Evolutionary conservation across 2,888 invertebrate species (phyloP).

Genomic region (Mythimna pallens): DNA sequence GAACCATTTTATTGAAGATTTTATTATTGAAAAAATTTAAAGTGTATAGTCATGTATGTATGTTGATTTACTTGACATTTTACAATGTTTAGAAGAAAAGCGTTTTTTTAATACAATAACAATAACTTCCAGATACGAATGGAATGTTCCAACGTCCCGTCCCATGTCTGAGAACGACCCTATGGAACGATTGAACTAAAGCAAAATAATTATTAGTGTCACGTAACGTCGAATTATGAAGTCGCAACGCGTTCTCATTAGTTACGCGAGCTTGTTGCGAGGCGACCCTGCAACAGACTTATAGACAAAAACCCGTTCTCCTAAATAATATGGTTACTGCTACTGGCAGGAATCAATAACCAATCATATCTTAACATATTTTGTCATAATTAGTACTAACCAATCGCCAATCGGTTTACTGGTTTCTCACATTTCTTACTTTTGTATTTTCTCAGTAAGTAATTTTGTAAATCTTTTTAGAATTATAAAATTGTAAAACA

Average conservation of each 20-base stretch:
- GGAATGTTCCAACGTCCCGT: conserved; percentile 44
- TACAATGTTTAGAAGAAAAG: conserved; percentile 1
- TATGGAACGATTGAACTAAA: conserved; percentile 71
- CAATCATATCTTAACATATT: too few relatives aligned
- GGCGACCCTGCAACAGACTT: conserved; percentile 46
- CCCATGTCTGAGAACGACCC: conserved; percentile 60
- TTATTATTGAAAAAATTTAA: background rate
- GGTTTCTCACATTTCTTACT: too few relatives aligned
- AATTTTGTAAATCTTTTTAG: too few relatives aligned
- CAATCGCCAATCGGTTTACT: too few relatives aligned
- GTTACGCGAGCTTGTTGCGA: conserved; percentile 70
- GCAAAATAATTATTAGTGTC: conserved; percentile 79
- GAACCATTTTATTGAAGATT: background rate
- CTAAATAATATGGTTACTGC: conserved; percentile 24
- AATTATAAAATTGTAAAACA: too few relatives aligned
- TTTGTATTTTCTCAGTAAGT: too few relatives aligned
- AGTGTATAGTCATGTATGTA: background rate
- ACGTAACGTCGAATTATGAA: conserved; percentile 80
- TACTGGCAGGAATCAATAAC: too few relatives aligned
- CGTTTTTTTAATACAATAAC: background rate
- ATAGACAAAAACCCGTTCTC: conserved; percentile 41
- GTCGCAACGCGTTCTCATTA: conserved; percentile 76
- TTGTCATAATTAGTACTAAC: too few relatives aligned
- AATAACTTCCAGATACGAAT: conserved; percentile 18
- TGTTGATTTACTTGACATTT: background rate